These are phyloP conservation scores for Saccostrea cuccullata DNA, from an alignment of 1,140 invertebrate genomes.

Conservation along the genomic window DNA sequence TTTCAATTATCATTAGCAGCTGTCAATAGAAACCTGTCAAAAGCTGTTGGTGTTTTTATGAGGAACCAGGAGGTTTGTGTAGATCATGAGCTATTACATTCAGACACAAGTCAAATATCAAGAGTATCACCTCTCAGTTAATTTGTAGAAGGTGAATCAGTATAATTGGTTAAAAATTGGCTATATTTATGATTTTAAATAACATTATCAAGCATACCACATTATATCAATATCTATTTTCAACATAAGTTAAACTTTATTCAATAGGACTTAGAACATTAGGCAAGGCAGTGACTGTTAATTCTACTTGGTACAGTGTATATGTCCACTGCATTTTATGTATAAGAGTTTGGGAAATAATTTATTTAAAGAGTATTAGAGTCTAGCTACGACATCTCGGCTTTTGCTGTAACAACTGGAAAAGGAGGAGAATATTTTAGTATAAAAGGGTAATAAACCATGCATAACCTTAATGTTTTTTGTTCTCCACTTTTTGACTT, in stretches of 20 bases:
- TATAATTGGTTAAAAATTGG: background rate
- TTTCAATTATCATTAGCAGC: slow-evolving; percentile 8
- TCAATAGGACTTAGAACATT: no score
- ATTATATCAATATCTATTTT: no score
- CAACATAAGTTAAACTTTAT: no score
- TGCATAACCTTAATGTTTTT: background rate
- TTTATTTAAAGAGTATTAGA: background rate
- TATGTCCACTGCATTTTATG: no score
- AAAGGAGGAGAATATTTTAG: background rate
- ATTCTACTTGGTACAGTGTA: no score
- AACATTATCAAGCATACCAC: no score
- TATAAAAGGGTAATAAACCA: background rate
- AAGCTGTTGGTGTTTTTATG: background rate
- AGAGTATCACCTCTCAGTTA: background rate
- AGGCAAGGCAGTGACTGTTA: no score
- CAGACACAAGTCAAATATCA: background rate
- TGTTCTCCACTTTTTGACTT: no score
- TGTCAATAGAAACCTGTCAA: background rate
- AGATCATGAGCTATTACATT: background rate
- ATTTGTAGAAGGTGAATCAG: background rate
- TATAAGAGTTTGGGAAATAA: no score
- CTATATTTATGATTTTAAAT: no score
- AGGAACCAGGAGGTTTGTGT: background rate
- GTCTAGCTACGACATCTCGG: background rate
- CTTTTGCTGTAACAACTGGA: background rate